Conservation (phyloP, 2,797 vertebrate species). For the Syndactyla subalaris region DNA sequence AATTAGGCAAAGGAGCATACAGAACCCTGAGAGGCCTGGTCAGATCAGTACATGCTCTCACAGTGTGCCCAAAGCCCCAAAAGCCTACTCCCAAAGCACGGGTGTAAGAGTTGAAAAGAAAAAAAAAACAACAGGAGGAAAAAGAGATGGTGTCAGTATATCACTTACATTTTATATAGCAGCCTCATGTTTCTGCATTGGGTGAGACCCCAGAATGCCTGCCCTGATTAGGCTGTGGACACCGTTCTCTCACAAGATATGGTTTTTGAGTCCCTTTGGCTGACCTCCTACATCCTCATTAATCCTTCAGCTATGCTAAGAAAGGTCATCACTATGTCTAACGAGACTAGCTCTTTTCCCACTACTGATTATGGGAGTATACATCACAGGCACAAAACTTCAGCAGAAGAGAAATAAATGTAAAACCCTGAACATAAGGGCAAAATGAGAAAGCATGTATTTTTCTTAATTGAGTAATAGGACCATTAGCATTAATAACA, state of each 20-base stretch:
- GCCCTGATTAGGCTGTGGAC: background rate
- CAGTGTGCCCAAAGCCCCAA: accelerated
- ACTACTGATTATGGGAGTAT: background rate
- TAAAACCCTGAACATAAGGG: background rate
- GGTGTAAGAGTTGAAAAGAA: background rate
- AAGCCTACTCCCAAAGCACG: background rate
- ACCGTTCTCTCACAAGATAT: background rate
- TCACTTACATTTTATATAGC: accelerated
- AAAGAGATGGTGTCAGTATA: accelerated
- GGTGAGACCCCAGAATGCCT: background rate
- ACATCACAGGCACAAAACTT: background rate
- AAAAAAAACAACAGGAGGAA: background rate
- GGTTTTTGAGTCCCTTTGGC: background rate
- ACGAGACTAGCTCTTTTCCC: background rate
- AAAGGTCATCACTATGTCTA: background rate
- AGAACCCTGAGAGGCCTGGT: background rate
- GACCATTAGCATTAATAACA: background rate
- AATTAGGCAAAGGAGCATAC: background rate
- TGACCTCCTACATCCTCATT: background rate
- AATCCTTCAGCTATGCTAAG: background rate
- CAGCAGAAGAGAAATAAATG: background rate
- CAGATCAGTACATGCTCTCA: background rate
- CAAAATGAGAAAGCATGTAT: background rate
- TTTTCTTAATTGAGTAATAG: constrained; percentile 41
- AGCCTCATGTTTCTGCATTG: accelerated